A percentile compares a stretch with the other conserved stretches of the same genome.
Evolutionary conservation across 2,113 vertebrate genomes (phyloP).

Genomic region (Cottus gobio): DNA sequence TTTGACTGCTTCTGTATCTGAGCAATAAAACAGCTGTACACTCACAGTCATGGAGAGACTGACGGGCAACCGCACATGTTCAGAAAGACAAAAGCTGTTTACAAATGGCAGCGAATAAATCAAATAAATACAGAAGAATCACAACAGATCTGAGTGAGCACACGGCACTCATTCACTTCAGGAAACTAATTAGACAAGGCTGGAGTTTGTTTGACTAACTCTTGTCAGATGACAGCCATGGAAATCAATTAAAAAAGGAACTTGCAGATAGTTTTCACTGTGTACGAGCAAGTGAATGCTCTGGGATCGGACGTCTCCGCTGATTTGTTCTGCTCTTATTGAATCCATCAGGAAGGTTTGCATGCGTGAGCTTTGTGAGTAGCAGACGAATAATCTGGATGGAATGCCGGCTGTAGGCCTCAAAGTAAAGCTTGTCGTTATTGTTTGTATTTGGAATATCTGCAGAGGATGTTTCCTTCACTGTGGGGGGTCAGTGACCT

Average conservation of each 20-base stretch:
- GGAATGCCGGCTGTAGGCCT: constrained; percentile 52
- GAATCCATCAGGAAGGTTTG: constrained; percentile 43
- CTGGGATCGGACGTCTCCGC: constrained; percentile 4
- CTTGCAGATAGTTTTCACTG: constrained; percentile 11
- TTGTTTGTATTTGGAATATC: constrained; percentile 63
- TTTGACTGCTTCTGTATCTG: constrained; percentile 24
- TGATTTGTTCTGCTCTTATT: constrained; percentile 51
- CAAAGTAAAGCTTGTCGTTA: constrained; percentile 34
- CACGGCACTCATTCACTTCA: background rate
- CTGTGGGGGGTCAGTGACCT: constrained; percentile 54
- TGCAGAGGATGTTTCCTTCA: constrained; percentile 58
- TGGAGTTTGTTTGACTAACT: constrained; percentile 8
- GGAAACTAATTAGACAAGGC: constrained; percentile 40
- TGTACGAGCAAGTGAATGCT: constrained; percentile 7
- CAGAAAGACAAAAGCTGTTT: constrained; percentile 18
- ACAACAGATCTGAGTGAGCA: background rate
- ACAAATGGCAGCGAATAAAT: constrained; percentile 24
- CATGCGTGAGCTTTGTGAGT: constrained; percentile 38
- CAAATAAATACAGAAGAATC: constrained; percentile 9
- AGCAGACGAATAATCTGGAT: constrained; percentile 47
- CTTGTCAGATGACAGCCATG: constrained; percentile 14
- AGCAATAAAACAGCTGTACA: constrained; percentile 40
- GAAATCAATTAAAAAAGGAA: constrained; percentile 42
- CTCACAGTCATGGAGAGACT: constrained; percentile 17
- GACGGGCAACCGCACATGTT: constrained; percentile 12